phyloP scores from a whole-genome alignment of 2,888 invertebrate genomes.

The Boloria euphrosyne region DNA sequence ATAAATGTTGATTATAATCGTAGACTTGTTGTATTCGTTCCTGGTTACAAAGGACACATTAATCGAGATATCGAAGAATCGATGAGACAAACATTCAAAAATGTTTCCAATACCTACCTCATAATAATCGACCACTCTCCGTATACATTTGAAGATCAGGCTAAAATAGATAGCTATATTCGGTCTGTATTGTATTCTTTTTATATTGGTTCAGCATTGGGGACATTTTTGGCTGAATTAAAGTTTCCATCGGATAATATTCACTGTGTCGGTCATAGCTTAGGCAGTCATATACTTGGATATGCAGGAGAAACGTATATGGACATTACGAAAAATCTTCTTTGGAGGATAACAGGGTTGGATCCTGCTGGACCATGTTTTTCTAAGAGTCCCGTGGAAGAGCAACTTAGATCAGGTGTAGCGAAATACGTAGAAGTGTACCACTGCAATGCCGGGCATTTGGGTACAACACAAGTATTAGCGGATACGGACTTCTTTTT shows the following conservation, averaged over 20 bases:
- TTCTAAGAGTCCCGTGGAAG: constrained; percentile 35
- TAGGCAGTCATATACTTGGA: constrained; percentile 42
- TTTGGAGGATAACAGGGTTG: constrained; percentile 39
- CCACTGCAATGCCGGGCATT: constrained; percentile 68
- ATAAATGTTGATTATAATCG: constrained; percentile 25
- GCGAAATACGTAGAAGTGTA: constrained; percentile 71
- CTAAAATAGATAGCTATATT: constrained; percentile 37
- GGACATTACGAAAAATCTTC: constrained; percentile 23
- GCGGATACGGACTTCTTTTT: constrained; percentile 73
- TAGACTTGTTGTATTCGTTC: constrained; percentile 37
- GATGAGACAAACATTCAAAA: constrained; percentile 36
- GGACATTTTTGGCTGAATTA: constrained; percentile 35
- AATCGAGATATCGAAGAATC: constrained; percentile 38
- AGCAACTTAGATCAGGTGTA: constrained; percentile 61
- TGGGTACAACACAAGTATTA: constrained; percentile 57
- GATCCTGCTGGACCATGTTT: constrained; percentile 46
- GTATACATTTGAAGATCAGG: constrained; percentile 38
- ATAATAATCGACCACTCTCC: constrained; percentile 42
- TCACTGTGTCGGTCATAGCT: constrained; percentile 42
- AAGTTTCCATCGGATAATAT: constrained; percentile 33
- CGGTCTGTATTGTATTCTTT: constrained; percentile 43
- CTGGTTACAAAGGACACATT: constrained; percentile 41
- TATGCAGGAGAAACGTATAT: constrained; percentile 36
- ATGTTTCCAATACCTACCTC: constrained; percentile 35
- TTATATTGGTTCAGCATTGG: constrained; percentile 39